A percentile compares a stretch with the other conserved stretches of the same genome.
These are phyloP conservation scores for Sebastes nivosus DNA, from an alignment of 2,797 vertebrate genomes.

Conservation along the genomic window DNA sequence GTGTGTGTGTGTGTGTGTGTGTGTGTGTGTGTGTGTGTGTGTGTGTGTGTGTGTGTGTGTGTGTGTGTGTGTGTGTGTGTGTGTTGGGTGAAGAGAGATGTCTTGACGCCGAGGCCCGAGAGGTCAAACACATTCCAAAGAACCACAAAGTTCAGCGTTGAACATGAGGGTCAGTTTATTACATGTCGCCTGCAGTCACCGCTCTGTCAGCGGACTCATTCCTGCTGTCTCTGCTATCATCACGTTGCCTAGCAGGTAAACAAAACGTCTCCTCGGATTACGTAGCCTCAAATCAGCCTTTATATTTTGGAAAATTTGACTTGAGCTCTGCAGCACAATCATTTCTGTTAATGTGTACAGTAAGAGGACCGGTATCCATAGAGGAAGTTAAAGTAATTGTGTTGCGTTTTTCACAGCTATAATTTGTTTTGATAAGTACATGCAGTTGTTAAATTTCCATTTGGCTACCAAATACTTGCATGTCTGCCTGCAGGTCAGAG, in stretches of 20 bases:
- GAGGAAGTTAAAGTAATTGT: not conserved
- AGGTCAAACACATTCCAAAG: conserved; percentile 71
- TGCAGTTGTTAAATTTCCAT: not conserved
- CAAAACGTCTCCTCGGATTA: conserved; percentile 27
- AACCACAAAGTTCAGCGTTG: conserved; percentile 59
- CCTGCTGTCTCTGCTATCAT: conserved; percentile 38
- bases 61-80: not conserved
- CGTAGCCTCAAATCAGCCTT: not conserved
- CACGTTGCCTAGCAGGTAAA: conserved; percentile 50
- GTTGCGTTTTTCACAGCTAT: not conserved
- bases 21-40: not conserved
- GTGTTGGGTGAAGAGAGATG: conserved; percentile 26
- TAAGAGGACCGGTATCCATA: not conserved
- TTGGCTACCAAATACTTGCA: not conserved
- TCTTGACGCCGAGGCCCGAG: conserved; percentile 35
- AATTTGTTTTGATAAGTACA: not conserved
- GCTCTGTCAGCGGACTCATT: conserved; percentile 47
- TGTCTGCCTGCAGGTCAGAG: not conserved
- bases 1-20: too few species aligned
- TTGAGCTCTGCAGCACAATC: not conserved
- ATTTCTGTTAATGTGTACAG: not conserved
- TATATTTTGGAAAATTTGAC: not conserved
- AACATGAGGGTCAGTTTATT: conserved; percentile 67
- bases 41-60: not conserved
- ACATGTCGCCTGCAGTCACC: conserved; percentile 57